Base-by-base conservation (phyloP, 2,797 vertebrate species). In the Nyctibius grandis region DNA sequence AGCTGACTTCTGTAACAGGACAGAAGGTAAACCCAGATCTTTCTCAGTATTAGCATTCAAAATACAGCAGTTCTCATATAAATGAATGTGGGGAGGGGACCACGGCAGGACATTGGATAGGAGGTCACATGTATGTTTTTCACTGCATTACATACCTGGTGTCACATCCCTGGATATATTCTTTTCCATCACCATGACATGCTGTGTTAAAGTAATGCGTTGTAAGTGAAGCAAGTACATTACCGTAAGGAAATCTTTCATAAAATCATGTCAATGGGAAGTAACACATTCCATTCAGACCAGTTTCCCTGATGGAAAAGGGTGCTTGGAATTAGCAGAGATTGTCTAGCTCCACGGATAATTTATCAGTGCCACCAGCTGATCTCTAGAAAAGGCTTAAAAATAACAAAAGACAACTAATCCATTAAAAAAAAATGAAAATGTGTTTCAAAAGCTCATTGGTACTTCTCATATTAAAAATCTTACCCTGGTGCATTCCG, bases 321-420 rank as follows among this genome's bases (percentile, higher is more conserved):
- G 26, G 69, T 72, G 85, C 67, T 86, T 95, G 89, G 93, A 96
- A 92, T 97, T 95, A 96, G 67, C 69, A 89, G 88, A 95, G 76
- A 91, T 79, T 94, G 92, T 96, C 80, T 88, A 88, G 86, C 89
- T 93, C 90, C 78, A 89, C 92, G 84, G 82, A 96, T 89, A 96
- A 97, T 95, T 96, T 97, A 96, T 96, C 93, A 91, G 84, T 93
- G 91, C 85, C 95, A 93, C 94, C 94, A 96, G 94, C 91, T 95
- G 92, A 96, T 94, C 85, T 91, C 76, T 60, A 94, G 90, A 91
- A 96, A 96, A 91, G 89, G 89, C 90, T 96, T 95, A 85, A 87
- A 97, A 93, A 82, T 89, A 89, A 96, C 89, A 95, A 96, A 94
- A 91, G 91, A 51, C 83, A 76, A 93, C 57, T 95, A 97, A 97